Conservation (phyloP, 2,888 invertebrate genomes). For the Coleophora deauratella region DNA sequence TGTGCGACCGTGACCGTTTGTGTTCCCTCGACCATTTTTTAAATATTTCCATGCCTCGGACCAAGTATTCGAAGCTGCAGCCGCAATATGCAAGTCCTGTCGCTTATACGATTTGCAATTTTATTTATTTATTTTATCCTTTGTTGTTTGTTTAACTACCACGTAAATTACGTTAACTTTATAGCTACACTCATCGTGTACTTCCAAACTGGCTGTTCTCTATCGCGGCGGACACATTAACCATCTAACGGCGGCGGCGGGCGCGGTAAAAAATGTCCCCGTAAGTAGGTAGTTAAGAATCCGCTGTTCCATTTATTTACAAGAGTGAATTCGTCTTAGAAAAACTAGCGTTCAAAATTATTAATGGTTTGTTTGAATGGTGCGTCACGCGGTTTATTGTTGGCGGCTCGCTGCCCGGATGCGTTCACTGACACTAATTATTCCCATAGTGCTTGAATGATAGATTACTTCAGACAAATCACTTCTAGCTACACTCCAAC, state of each 20-base stretch:
- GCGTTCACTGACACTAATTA: slow-evolving; percentile 72
- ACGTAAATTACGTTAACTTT: neutral
- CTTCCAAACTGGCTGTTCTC: slow-evolving; percentile 21
- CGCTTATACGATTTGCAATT: slow-evolving; percentile 3
- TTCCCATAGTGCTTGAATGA: slow-evolving; percentile 71
- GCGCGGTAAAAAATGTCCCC: slow-evolving; percentile 56
- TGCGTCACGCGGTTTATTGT: slow-evolving; percentile 65
- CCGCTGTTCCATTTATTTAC: slow-evolving; percentile 68
- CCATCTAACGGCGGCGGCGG: slow-evolving; percentile 50
- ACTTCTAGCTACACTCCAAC: slow-evolving; percentile 56
- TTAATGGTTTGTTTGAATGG: slow-evolving; percentile 73
- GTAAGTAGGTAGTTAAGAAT: slow-evolving; percentile 70
- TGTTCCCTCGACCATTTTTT: slow-evolving; percentile 35
- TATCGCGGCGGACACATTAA: slow-evolving; percentile 34
- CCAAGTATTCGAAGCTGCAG: slow-evolving; percentile 25
- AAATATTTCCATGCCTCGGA: slow-evolving; percentile 20
- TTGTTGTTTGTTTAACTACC: slow-evolving; percentile 20
- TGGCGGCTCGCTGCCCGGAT: slow-evolving; percentile 63
- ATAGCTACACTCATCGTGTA: no score
- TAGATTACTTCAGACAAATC: slow-evolving; percentile 72
- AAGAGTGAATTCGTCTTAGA: slow-evolving; percentile 66
- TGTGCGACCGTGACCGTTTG: slow-evolving; percentile 50
- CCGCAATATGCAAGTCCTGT: slow-evolving; percentile 5
- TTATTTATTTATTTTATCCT: slow-evolving; percentile 13
- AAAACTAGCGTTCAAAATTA: slow-evolving; percentile 68